These are phyloP conservation scores for Callosobruchus maculatus DNA, from an alignment of 2,888 invertebrate species.

Conservation along the genomic window DNA sequence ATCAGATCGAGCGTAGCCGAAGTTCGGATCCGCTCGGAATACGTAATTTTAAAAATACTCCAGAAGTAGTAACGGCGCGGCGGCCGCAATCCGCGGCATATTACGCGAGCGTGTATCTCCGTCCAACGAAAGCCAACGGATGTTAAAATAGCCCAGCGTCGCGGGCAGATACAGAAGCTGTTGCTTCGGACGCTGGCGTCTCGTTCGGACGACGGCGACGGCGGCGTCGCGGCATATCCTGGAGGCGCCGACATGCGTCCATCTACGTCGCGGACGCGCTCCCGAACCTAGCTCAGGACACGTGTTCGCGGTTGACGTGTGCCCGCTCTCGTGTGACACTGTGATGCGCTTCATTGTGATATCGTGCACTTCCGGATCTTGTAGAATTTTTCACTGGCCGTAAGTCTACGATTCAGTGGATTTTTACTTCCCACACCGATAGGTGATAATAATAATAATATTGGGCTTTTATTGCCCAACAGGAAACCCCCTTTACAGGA, in stretches of 20 bases:
- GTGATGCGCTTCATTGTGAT: background rate
- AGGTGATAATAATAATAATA: no score
- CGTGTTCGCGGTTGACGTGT: background rate
- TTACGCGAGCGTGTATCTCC: background rate
- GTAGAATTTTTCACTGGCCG: background rate
- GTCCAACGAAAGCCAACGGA: background rate
- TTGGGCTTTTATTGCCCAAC: no score
- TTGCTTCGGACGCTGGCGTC: background rate
- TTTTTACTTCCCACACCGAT: no score
- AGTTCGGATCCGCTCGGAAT: no score
- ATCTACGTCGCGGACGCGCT: background rate
- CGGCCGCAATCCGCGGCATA: no score
- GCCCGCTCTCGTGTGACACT: background rate
- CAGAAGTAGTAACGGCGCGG: no score
- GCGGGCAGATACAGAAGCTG: background rate
- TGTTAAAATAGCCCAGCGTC: background rate
- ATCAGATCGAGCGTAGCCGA: no score
- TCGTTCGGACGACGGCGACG: background rate
- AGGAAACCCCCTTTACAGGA: no score
- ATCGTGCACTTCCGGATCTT: background rate
- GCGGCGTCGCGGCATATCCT: background rate
- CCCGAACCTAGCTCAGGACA: background rate
- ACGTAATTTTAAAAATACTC: no score
- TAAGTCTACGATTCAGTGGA: background rate
- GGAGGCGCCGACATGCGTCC: background rate